Percentiles rank a stretch among this genome's conserved stretches.
These are phyloP conservation scores for Nemotelus pantherinus DNA, from an alignment of 2,888 invertebrate genomes.

Conservation along the genomic window DNA sequence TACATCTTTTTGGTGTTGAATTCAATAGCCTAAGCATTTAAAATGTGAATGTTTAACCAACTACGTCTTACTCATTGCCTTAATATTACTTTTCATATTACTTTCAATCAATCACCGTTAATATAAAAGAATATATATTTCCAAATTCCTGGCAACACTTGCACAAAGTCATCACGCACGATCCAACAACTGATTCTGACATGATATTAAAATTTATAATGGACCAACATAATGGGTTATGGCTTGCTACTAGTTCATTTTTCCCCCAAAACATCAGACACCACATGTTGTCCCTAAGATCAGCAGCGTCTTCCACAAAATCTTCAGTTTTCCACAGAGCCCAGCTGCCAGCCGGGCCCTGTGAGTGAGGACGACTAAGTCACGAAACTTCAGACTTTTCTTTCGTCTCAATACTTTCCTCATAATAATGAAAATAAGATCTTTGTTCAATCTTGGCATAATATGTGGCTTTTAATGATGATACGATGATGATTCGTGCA, in stretches of 20 bases:
- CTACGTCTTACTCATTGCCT: too few relatives aligned
- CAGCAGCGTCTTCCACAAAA: constrained; percentile 14
- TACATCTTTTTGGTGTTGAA: too few relatives aligned
- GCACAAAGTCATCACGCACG: neutral
- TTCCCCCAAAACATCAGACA: neutral
- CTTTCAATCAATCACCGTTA: too few relatives aligned
- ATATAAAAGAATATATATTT: too few relatives aligned
- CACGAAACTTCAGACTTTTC: neutral
- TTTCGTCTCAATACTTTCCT: constrained; percentile 1
- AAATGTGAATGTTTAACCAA: too few relatives aligned
- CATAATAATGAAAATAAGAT: constrained; percentile 19
- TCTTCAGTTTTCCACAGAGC: constrained; percentile 11
- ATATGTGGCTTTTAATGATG: constrained; percentile 34
- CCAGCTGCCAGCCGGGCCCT: neutral
- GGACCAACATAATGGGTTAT: constrained; percentile 44
- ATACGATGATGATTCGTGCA: constrained; percentile 30
- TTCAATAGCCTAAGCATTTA: too few relatives aligned
- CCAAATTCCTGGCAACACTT: neutral
- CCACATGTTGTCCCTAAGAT: neutral
- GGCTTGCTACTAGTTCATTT: constrained; percentile 26
- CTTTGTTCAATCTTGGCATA: constrained; percentile 17
- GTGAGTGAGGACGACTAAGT: neutral
- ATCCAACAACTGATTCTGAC: constrained; percentile 4
- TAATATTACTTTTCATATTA: too few relatives aligned
- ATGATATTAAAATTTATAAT: constrained; percentile 47